These are phyloP conservation scores for Trichopria drosophilae DNA, from an alignment of 2,888 invertebrate species.

Conservation along the genomic window DNA sequence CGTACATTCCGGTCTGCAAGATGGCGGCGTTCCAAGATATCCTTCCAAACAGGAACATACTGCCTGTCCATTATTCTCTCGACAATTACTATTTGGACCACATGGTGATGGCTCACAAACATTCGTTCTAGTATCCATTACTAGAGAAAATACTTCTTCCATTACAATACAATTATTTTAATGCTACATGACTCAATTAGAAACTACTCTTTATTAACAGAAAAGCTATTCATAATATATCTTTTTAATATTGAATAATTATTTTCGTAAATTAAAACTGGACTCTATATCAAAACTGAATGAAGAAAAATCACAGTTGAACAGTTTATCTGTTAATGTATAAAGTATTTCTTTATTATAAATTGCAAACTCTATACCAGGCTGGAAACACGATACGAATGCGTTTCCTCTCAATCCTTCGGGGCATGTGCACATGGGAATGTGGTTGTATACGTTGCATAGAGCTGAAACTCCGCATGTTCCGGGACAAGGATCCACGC, in stretches of 20 bases:
- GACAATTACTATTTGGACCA: slow-evolving; percentile 62
- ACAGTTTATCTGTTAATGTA: too few relatives aligned
- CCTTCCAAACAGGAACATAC: slow-evolving; percentile 59
- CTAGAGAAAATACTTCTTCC: slow-evolving; percentile 59
- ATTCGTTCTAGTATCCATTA: slow-evolving; percentile 22
- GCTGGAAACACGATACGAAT: slow-evolving; percentile 67
- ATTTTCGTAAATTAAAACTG: background rate
- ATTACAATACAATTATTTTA: slow-evolving; percentile 47
- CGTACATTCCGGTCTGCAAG: slow-evolving; percentile 57
- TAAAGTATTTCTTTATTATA: too few relatives aligned
- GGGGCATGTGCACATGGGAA: slow-evolving; percentile 70
- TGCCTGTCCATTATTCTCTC: slow-evolving; percentile 60
- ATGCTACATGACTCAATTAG: background rate
- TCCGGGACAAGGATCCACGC: slow-evolving; percentile 73
- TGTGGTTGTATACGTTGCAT: slow-evolving; percentile 65
- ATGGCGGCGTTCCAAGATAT: slow-evolving; percentile 57
- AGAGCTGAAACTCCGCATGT: slow-evolving; percentile 66
- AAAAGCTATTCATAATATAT: too few relatives aligned
- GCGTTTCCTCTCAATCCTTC: slow-evolving; percentile 71
- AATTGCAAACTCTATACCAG: too few relatives aligned
- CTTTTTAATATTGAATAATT: too few relatives aligned
- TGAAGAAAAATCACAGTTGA: background rate
- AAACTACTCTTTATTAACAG: too few relatives aligned
- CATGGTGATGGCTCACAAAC: slow-evolving; percentile 60
- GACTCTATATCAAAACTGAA: too few relatives aligned